Evolutionary conservation across 2,888 invertebrate genomes (phyloP), one percentile per base, ranked within the genome.

Genomic region (Neoscelio sp.): DNA sequence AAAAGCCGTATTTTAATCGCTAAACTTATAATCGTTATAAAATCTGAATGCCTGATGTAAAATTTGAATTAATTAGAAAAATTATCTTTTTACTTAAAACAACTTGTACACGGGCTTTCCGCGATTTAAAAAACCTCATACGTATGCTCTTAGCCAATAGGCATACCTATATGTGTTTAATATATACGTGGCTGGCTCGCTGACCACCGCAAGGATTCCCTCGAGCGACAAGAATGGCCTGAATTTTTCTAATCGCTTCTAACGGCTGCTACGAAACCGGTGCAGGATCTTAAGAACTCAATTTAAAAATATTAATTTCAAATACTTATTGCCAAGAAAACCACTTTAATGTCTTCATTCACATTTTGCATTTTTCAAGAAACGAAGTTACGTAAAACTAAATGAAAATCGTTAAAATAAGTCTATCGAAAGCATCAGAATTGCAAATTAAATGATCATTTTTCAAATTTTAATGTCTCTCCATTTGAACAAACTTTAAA

Each of bases 201-300:
- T 28, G 73, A 64, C 54, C 42, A 64, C 54, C 76, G 62, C 40
- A 56, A 64, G 52, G 75, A 75, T 42, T 71, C 77, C 77, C 77
- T 77, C 77, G 71, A 77, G 77, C 77, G 77, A 77, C 71, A 77
- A 77, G 65, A 71, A 65, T 77, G 77, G 71, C 77, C 77, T 77
- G 70, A 71, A 70, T 77, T 77, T 77, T 77, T 77, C 71, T 64
- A 75, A 75, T 60, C 58, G 52, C 60, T 50, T 13, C 56, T 67
- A 75, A 75, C 74, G 74, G 74, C 67, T 30, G 52, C 38, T 23
- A 46, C 54, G 46, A 60, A 48, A 67, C 67, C 75, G 67, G 67
- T 62, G 58, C 54, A 50, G 30, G 56, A 56, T 46, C 73, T 54
- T 33, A 30, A 60, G 60, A 60, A 71, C 52, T 71, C 60, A 44